Evolutionary conservation across 2,888 invertebrate genomes (phyloP).

Genomic region (Catocala fraxini): DNA sequence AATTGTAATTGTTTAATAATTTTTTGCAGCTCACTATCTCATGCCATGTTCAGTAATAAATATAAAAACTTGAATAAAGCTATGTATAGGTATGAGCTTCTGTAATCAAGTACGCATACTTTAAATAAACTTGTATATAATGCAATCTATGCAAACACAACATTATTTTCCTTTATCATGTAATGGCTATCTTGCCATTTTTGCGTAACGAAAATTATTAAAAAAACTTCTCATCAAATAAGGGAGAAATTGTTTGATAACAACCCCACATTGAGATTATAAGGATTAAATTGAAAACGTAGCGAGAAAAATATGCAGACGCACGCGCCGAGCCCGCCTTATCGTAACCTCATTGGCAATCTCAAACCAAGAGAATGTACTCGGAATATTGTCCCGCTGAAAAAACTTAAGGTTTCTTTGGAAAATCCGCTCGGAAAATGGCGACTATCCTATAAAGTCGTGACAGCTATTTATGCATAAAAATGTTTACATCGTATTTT

Average conservation of each 20-base stretch:
- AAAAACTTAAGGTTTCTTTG: slow-evolving; percentile 44
- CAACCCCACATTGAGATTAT: slow-evolving; percentile 60
- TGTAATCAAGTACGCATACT: background rate
- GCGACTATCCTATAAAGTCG: slow-evolving; percentile 9
- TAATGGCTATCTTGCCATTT: slow-evolving; percentile 21
- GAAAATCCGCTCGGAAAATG: slow-evolving; percentile 22
- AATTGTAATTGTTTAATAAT: too few species aligned
- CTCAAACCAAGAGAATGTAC: slow-evolving; percentile 53
- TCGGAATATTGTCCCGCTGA: slow-evolving; percentile 56
- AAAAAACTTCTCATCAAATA: slow-evolving; percentile 52
- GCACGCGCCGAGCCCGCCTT: slow-evolving; percentile 65
- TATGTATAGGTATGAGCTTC: too few species aligned
- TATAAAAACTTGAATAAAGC: too few species aligned
- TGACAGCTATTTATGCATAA: slow-evolving; percentile 22
- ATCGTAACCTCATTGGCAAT: slow-evolving; percentile 68
- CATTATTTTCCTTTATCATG: slow-evolving; percentile 22
- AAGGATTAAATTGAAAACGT: slow-evolving; percentile 69
- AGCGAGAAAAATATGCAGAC: slow-evolving; percentile 70
- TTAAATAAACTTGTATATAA: background rate
- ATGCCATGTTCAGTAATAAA: too few species aligned
- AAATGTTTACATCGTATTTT: slow-evolving; percentile 24
- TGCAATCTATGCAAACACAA: background rate
- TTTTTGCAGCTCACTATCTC: too few species aligned
- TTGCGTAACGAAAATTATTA: slow-evolving; percentile 31
- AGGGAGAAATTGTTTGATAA: slow-evolving; percentile 59